Base-by-base conservation (phyloP, 2,113 vertebrate genomes). In the Ancistrus triradiatus region DNA sequence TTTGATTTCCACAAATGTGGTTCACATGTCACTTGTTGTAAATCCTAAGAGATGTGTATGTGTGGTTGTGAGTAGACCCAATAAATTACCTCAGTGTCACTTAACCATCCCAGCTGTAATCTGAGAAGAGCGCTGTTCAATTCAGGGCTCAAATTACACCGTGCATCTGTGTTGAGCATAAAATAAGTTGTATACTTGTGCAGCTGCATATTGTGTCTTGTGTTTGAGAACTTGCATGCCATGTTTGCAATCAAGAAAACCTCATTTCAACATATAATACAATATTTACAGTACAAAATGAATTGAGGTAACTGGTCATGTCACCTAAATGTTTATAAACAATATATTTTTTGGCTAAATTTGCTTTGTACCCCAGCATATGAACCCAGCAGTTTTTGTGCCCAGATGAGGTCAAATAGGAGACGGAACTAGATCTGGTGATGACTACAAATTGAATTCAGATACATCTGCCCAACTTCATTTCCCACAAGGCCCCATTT, bases 401-500 rank as follows among this genome's bases (percentile, higher is more conserved):
- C 13, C 44, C 47, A 4, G 1, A 21, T 35, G 22, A 64, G 52
- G 51, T 59, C 33, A 59, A 35, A 64, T 47, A 51, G 17, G 3
- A 44, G 48, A 40, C 51, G 55, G 37, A 53, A 64, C 50, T 31
- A 48, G 60, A 63, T 19, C n/a, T 55, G 48, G 22, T 14, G 10
- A 63, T 11, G 53, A 51, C 17, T n/a, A 25, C 47, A 48, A 33
- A 53, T 59, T 63, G 31, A 59, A 59, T 68, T 49, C 11, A 13
- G 2, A 55, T 64, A 48, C 19, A 5, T 18, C 55, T 37, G 18
- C 38, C 33, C 46, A 51, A 68, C 31, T 59, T 21, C 14, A 24
- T 68, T 68, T 55, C 19, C 59, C 19, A 31, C 48, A 59, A 67
- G 31, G 44, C 48, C 52, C 68, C 55, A 37, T 68, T 37, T 57